Base-by-base conservation (phyloP, 37 sponge, comb jelly and placozoan species). In the Hormiphora californensis region DNA sequence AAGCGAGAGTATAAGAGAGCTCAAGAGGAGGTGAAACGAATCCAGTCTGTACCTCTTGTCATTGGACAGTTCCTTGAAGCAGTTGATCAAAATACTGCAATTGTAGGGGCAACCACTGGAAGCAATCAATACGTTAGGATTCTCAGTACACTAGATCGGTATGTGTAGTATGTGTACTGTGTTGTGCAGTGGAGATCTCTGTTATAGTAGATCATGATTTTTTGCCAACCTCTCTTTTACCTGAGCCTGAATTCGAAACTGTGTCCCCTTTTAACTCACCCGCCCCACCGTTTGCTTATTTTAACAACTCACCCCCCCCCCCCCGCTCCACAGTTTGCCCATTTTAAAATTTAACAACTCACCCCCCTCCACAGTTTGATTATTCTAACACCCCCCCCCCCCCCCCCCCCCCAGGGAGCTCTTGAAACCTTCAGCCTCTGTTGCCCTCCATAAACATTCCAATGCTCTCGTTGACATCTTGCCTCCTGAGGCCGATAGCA, bases 21-120 rank as follows among this genome's bases (percentile, higher is more conserved):
- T 28, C 88, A 88, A 46, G 88, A 88, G 23, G 89, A 89, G 85
- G 98, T 97, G 87, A 97, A 97, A 55, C 90, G 98, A 19, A 97
- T 97, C 40, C 98, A 94, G 88, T 94, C 95, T 28, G 98, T 97
- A 25, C 98, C 98, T 28, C 92, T 97, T n/a, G 95, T 97, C 40
- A 97, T 97, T 85, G 98, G 98, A 25, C 98, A 97, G 86, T 97
- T 97, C 86, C 88, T 97, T 30, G 98, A 97, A 86, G 95, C 98
- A 39, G 95, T 97, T 32, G 98, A 97, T 65, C 95, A 94, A 69
- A 91, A 94, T 87, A 92, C 92, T 53, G 95, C 90, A 0, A 97
- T 97, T 49, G 98, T 97, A 9, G 98, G 98, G 41, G 89, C 89
- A 17, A 91, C 93, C 1, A 93, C 93, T 23, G 91, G 91, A 30